Evolutionary conservation across 2,113 vertebrate genomes (phyloP).

Genomic region (Cyphomyrus discorhynchus): DNA sequence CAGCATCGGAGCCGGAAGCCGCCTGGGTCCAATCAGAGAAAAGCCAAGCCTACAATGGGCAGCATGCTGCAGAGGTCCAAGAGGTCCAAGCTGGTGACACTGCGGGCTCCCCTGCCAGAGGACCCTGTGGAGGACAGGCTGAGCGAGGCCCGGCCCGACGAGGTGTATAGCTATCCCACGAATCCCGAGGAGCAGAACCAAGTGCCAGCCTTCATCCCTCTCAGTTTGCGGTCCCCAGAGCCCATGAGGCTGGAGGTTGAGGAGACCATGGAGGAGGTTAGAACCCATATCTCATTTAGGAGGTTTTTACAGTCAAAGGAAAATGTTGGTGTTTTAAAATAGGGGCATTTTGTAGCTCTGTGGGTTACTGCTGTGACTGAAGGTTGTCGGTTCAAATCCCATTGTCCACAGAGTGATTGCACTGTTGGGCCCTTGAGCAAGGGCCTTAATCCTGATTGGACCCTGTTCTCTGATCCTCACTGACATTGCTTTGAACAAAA

Average conservation of each 20-base stretch:
- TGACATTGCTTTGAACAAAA: neutral
- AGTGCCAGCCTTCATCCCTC: constrained; percentile 75
- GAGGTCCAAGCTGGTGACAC: constrained; percentile 69
- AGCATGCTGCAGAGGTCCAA: constrained; percentile 34
- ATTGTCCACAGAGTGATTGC: neutral
- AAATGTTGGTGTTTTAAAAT: neutral
- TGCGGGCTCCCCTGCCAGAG: constrained; percentile 70
- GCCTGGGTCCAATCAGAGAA: constrained; percentile 41
- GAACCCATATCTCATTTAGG: neutral
- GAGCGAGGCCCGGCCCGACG: constrained; percentile 32
- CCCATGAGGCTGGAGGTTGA: constrained; percentile 68
- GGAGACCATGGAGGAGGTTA: constrained; percentile 86
- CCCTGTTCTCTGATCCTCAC: neutral
- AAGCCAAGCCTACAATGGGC: constrained; percentile 40
- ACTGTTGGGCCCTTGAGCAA: neutral
- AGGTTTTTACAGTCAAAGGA: neutral
- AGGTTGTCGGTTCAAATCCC: neutral
- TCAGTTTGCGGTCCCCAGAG: constrained; percentile 69
- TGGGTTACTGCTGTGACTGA: neutral
- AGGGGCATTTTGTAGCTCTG: neutral
- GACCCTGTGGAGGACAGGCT: constrained; percentile 63
- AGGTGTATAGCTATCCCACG: constrained; percentile 51
- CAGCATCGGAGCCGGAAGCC: constrained; percentile 30
- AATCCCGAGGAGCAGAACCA: constrained; percentile 67
- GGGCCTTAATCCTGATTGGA: neutral